phyloP scores from a whole-genome alignment of 1,140 invertebrate genomes.

The Achroia grisella region DNA sequence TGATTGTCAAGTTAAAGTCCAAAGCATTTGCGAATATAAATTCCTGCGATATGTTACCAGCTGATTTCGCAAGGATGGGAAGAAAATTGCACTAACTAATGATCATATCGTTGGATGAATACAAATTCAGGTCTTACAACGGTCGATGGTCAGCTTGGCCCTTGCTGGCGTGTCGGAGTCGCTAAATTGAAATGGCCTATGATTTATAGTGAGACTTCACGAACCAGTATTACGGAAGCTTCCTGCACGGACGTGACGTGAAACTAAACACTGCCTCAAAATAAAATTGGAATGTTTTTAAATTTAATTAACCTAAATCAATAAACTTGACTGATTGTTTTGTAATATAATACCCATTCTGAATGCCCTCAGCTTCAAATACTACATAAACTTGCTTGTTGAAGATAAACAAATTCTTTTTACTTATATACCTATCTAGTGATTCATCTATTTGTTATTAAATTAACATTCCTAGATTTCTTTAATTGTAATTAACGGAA shows the following conservation, averaged over 20 bases:
- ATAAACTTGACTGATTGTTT: too few species aligned
- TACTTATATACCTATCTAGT: too few species aligned
- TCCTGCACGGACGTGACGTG: conserved; percentile 47
- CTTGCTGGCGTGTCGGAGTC: conserved; percentile 47
- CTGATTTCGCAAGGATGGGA: conserved; percentile 41
- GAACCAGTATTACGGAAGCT: conserved; percentile 56
- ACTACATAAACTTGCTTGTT: too few species aligned
- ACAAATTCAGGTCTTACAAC: conserved; percentile 35
- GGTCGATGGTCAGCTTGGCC: conserved; percentile 8
- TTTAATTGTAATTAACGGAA: too few species aligned
- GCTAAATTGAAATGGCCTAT: conserved; percentile 66
- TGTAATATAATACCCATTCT: too few species aligned
- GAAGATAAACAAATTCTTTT: too few species aligned
- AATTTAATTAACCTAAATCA: too few species aligned
- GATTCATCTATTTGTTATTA: too few species aligned
- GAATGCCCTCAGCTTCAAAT: too few species aligned
- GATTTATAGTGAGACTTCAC: conserved; percentile 62
- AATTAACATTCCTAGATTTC: too few species aligned
- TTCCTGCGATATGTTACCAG: conserved; percentile 39
- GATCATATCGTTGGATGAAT: conserved; percentile 64
- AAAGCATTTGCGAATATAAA: conserved; percentile 52
- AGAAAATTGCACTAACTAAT: conserved; percentile 66
- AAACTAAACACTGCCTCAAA: conserved; percentile 30
- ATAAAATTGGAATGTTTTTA: conserved; percentile 4
- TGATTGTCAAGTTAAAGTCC: conserved; percentile 28